Base-by-base conservation (phyloP, 2,888 invertebrate genomes). In the Hylaea fasciaria region DNA sequence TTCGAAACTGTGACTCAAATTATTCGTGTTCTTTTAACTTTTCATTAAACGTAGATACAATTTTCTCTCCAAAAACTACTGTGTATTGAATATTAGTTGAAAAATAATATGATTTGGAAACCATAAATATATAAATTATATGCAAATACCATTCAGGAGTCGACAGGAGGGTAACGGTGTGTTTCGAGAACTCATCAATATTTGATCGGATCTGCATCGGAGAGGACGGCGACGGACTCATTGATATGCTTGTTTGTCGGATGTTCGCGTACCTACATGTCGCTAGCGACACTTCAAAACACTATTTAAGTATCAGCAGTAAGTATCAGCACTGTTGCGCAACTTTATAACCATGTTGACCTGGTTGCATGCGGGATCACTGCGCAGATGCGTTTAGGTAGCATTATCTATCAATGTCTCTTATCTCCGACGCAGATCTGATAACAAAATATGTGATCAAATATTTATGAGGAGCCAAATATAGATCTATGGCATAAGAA, bases 101-200 rank as follows among this genome's bases (percentile, higher is more conserved):
- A 41, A 47, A 37, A 32, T 43, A n/a, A 45, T 41, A 35, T 44
- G 52, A 35, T 44, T 44, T 41, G 50, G 28, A 14, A 17, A 58
- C n/a, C 14, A 10, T 10, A 41, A 35, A 67, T 59, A n/a, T n/a
- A n/a, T n/a, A n/a, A n/a, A 65, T 81, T 77, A 69, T 80, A 80
- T 80, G 80, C 73, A 77, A 73, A 79, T 37, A 9, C 1, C 0
- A 50, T 39, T 9, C 40, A 44, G 44, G 48, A 17, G 35, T 41
- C 9, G 72, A 64, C 17, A 13, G 32, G 32, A 12, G 54, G 62
- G 52, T 48, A 45, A 53, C 45, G 47, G 47, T 69, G 55, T 68
- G 55, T 69, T 79, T 79, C 75, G 77, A 81, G 80, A 81, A 76
- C 80, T 85, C 84, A 83, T 87, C 82, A 82, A 86, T 87, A 87